phyloP scores from a whole-genome alignment of 2,113 vertebrate species.

The Eidolon helvum region DNA sequence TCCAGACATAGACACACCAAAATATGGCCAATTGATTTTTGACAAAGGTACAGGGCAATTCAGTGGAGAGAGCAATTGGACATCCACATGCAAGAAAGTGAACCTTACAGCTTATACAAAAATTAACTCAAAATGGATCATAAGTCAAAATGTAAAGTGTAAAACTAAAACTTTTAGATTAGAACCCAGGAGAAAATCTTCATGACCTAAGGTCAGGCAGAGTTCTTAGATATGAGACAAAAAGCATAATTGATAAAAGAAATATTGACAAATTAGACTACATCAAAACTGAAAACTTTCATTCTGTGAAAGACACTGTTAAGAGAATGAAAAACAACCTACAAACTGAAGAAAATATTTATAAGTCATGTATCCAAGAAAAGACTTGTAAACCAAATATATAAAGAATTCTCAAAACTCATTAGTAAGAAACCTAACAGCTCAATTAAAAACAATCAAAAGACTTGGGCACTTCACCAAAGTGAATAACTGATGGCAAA shows the following conservation, averaged over 20 bases:
- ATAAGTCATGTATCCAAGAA: not conserved
- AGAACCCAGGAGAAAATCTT: not conserved
- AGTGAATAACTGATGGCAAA: not conserved
- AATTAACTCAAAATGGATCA: conserved; percentile 13
- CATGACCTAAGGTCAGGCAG: not conserved
- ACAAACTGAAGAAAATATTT: conserved; percentile 11
- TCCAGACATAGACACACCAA: not conserved
- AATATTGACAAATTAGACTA: not conserved
- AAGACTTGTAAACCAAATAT: not conserved
- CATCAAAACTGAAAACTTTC: conserved; percentile 3
- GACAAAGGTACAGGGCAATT: not conserved
- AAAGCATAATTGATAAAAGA: not conserved
- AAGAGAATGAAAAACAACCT: conserved; percentile 4
- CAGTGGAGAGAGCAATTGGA: not conserved
- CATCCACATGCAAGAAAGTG: not conserved
- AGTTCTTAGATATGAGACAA: not conserved
- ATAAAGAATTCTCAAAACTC: conserved; percentile 4
- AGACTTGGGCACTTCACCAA: not conserved
- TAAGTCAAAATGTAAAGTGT: not conserved
- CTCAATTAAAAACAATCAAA: conserved; percentile 23
- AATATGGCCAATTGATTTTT: not conserved
- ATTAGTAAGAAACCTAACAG: conserved; percentile 14
- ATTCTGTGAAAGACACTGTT: not conserved
- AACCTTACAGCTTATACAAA: conserved; percentile 6
- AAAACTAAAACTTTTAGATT: conserved; percentile 17